Percentiles rank a stretch among this genome's conserved stretches.
phyloP scores from a whole-genome alignment of 2,113 vertebrate species.

The Ellobius talpinus region DNA sequence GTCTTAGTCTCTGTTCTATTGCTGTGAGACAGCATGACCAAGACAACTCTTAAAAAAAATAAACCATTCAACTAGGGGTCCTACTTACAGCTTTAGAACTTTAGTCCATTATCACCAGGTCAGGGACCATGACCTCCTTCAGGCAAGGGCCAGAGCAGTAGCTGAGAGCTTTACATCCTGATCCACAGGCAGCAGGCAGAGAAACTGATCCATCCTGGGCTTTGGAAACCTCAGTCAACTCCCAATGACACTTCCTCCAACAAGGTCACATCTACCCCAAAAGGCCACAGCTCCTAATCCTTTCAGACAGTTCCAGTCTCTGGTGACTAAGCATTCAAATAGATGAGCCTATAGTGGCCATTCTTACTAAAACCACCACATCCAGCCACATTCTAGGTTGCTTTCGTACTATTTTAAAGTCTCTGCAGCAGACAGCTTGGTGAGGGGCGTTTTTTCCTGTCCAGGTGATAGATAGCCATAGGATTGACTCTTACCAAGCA shows the following conservation, averaged over 20 bases:
- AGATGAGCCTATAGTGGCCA: neutral
- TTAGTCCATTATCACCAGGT: neutral
- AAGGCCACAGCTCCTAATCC: neutral
- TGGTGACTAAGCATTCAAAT: neutral
- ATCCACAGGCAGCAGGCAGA: neutral
- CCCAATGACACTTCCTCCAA: neutral
- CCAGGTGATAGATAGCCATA: neutral
- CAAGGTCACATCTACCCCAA: neutral
- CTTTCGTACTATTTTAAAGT: neutral
- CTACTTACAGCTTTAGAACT: neutral
- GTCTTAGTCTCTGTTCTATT: neutral
- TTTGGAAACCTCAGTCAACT: neutral
- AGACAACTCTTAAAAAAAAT: too few relatives aligned
- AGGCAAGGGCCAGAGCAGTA: neutral
- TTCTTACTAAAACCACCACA: neutral
- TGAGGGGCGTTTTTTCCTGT: neutral
- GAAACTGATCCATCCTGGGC: neutral
- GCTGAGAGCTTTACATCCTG: neutral
- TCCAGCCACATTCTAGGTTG: neutral
- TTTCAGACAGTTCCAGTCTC: neutral
- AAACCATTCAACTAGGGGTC: neutral
- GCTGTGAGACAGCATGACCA: neutral
- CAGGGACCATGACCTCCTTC: neutral
- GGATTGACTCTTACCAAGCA: neutral
- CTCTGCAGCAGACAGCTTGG: neutral